Evolutionary conservation across 2,113 vertebrate genomes (phyloP).

Genomic region (Microtus montanus): DNA sequence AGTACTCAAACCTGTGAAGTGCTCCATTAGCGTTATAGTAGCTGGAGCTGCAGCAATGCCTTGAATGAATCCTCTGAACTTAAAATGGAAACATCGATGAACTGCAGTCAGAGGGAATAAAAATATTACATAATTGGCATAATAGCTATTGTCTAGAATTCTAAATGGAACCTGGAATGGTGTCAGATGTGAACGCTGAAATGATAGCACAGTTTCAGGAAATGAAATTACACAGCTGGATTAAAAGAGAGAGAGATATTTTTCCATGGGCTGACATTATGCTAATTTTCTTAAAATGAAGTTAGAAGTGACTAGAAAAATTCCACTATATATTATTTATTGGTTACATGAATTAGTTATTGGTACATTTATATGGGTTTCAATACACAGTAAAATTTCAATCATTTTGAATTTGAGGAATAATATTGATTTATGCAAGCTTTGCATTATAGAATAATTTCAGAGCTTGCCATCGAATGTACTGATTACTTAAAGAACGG

Average conservation of each 20-base stretch:
- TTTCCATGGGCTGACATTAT: background rate
- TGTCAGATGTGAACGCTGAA: background rate
- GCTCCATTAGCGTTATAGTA: background rate
- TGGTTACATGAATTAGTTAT: constrained; percentile 14
- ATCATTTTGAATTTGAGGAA: constrained; percentile 44
- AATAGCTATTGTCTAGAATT: constrained; percentile 20
- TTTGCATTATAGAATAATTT: constrained; percentile 38
- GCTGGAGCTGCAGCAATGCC: background rate
- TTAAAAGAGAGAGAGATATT: background rate
- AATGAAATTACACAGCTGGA: background rate
- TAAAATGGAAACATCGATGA: constrained; percentile 17
- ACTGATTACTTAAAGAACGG: constrained; percentile 2
- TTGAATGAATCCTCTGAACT: background rate
- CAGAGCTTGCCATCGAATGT: background rate
- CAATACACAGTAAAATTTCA: background rate
- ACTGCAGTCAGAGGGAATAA: background rate
- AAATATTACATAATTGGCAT: constrained; percentile 34
- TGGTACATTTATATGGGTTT: constrained; percentile 20
- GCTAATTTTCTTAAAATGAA: background rate
- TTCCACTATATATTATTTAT: constrained; percentile 1
- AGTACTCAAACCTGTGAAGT: background rate
- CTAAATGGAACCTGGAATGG: background rate
- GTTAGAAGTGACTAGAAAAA: constrained; percentile 31
- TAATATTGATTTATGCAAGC: constrained; percentile 19
- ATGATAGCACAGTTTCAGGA: background rate